Base-by-base conservation (phyloP, 2,113 vertebrate species). In the Hoplias malabaricus region DNA sequence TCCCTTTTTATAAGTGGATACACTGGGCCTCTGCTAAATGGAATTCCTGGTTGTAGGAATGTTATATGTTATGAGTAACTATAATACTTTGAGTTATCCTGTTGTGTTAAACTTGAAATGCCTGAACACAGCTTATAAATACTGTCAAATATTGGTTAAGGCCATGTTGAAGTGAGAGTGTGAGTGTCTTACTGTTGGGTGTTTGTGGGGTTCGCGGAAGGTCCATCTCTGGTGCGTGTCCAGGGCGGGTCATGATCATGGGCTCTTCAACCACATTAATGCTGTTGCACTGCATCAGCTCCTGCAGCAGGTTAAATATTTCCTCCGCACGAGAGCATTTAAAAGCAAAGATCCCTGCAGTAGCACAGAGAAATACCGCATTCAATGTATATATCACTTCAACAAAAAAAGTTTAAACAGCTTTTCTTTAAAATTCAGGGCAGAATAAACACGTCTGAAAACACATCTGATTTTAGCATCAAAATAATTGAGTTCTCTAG, bases 271-370 rank as follows among this genome's bases (percentile, higher is more conserved):
- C 95, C 69, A 99, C 95, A 0, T 93, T 99, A 90, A 99, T 99
- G 85, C 98, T 99, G 91, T 99, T 98, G 71, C 97, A 96, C 82
- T 99, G 98, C 98, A 99, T 99, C 89, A 98, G 92, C 65, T 98
- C 97, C 93, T 99, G 98, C 25, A 99, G 95, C 77, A 99, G 91
- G 83, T 96, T 99, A 88, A 99, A 99, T 88, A 99, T 96, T 79
- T 99, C 96, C 86, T 99, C 98, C 0, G 98, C 98, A 81, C 96
- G 92, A 53, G 96, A 93, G 84, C 98, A 99, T 87, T 98, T 99
- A 90, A 99, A 99, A 38, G 97, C 98, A 93, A 99, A 99, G 86
- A 99, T 99, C 80, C 98, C 97, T 99, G 85, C 31, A 54, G 7
- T 54, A 84, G 78, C 72, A 40, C 53, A 72, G 16, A 67, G 13